These are phyloP conservation scores for Planococcus citri DNA, from an alignment of 1,140 invertebrate species.

Conservation along the genomic window DNA sequence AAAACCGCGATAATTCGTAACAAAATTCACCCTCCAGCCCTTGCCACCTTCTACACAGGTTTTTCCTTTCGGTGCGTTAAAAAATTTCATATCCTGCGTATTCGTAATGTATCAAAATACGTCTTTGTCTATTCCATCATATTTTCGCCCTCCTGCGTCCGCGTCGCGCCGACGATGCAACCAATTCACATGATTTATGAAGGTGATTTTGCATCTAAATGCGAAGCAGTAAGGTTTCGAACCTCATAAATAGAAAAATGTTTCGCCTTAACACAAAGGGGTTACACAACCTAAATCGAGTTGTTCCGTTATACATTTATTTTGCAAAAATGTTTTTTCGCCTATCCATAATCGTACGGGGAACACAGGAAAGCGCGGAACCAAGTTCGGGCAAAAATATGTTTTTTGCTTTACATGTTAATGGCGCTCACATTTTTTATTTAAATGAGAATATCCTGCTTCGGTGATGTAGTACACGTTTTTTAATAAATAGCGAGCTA, in stretches of 20 bases:
- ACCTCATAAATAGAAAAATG: constrained; percentile 7
- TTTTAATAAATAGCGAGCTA: not conserved
- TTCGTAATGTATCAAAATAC: constrained; percentile 4
- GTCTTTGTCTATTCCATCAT: constrained; percentile 6
- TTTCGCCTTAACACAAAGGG: constrained; percentile 6
- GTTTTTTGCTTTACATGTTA: constrained; percentile 7
- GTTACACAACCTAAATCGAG: constrained; percentile 2
- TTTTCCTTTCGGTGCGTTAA: not conserved
- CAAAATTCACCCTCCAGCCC: not conserved
- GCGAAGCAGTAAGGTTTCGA: constrained; percentile 5
- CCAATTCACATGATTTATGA: not conserved
- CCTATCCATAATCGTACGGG: not conserved
- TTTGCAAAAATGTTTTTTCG: constrained; percentile 4
- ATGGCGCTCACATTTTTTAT: constrained; percentile 3
- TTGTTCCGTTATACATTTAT: constrained; percentile 7
- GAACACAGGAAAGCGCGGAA: not conserved
- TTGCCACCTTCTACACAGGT: not conserved
- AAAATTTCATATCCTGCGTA: constrained; percentile 1
- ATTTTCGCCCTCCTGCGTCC: not conserved
- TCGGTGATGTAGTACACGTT: constrained; percentile 6
- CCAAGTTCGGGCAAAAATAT: not conserved
- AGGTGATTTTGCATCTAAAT: constrained; percentile 8
- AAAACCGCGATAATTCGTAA: no score
- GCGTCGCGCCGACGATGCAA: not conserved
- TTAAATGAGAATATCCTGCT: constrained; percentile 7